These are phyloP conservation scores for Drosophila eugracilis DNA, from an alignment of 1,140 invertebrate species.

Conservation along the genomic window DNA sequence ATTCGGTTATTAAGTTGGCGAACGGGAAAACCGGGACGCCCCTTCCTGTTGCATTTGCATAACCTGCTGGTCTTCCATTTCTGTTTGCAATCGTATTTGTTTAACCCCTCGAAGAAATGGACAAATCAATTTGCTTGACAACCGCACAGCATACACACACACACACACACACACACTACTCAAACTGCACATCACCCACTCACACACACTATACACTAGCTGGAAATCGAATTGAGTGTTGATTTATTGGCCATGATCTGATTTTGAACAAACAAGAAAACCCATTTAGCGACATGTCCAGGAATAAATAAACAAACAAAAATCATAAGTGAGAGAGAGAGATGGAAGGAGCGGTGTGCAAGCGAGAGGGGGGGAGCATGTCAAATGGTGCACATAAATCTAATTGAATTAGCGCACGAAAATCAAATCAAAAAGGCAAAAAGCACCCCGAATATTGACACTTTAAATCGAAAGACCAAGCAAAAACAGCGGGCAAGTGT, in stretches of 20 bases:
- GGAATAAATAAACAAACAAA: constrained; percentile 64
- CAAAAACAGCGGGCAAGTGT: constrained; percentile 2
- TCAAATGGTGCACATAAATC: constrained; percentile 76
- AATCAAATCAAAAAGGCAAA: constrained; percentile 61
- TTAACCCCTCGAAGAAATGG: constrained; percentile 32
- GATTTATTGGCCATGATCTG: constrained; percentile 80
- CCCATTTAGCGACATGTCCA: constrained; percentile 75
- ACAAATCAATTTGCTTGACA: constrained; percentile 57
- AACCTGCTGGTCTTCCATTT: constrained; percentile 21
- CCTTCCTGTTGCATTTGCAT: constrained; percentile 40
- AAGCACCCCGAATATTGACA: constrained; percentile 59
- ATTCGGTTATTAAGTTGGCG: constrained; percentile 34
- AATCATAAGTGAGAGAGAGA: background rate
- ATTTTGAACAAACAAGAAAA: constrained; percentile 79
- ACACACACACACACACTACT: background rate
- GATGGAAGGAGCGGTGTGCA: background rate
- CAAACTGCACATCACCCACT: constrained; percentile 4
- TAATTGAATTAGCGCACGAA: constrained; percentile 77
- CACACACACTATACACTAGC: too few species aligned
- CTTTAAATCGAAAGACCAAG: constrained; percentile 29
- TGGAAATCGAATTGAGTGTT: constrained; percentile 75
- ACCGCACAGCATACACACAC: constrained; percentile 6
- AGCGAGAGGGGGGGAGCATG: constrained; percentile 24
- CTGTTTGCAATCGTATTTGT: constrained; percentile 6
- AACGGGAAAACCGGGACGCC: constrained; percentile 14